phyloP scores from a whole-genome alignment of 2,888 invertebrate species.

The Carpatolechia fugitivella region DNA sequence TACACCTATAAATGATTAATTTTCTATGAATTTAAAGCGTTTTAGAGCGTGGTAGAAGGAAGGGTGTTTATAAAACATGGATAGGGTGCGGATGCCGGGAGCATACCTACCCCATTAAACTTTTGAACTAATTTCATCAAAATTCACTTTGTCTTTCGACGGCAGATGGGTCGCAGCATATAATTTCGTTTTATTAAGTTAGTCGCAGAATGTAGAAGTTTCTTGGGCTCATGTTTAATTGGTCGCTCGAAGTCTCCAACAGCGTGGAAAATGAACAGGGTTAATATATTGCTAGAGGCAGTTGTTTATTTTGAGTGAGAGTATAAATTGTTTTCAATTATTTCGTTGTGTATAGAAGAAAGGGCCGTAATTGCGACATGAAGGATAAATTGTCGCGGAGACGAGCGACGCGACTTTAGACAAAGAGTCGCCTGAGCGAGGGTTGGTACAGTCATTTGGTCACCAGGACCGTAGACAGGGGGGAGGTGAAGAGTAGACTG shows the following conservation, averaged over 20 bases:
- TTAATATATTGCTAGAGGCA: slow-evolving; percentile 17
- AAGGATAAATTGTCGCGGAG: slow-evolving; percentile 27
- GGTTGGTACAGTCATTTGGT: no score
- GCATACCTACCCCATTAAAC: slow-evolving; percentile 49
- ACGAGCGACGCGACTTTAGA: slow-evolving; percentile 12
- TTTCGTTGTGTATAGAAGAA: neutral
- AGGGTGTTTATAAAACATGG: slow-evolving; percentile 10
- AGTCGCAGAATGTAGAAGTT: slow-evolving; percentile 63
- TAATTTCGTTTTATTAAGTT: slow-evolving; percentile 72
- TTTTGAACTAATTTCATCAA: slow-evolving; percentile 71
- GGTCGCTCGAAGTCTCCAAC: slow-evolving; percentile 43
- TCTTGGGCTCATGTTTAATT: slow-evolving; percentile 63
- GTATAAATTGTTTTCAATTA: slow-evolving; percentile 16
- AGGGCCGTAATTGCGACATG: slow-evolving; percentile 25
- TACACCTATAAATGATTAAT: neutral
- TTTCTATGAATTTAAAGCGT: neutral
- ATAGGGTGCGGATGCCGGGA: slow-evolving; percentile 8
- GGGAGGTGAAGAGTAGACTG: no score
- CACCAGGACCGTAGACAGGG: no score
- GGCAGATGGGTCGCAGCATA: slow-evolving; percentile 66
- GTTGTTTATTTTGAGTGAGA: slow-evolving; percentile 1
- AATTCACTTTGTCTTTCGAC: slow-evolving; percentile 66
- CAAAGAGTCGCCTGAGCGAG: no score
- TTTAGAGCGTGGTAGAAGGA: neutral
- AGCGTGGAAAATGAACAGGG: slow-evolving; percentile 45